Base-by-base conservation (phyloP, 2,888 invertebrate genomes). In the Dioctria rufipes region DNA sequence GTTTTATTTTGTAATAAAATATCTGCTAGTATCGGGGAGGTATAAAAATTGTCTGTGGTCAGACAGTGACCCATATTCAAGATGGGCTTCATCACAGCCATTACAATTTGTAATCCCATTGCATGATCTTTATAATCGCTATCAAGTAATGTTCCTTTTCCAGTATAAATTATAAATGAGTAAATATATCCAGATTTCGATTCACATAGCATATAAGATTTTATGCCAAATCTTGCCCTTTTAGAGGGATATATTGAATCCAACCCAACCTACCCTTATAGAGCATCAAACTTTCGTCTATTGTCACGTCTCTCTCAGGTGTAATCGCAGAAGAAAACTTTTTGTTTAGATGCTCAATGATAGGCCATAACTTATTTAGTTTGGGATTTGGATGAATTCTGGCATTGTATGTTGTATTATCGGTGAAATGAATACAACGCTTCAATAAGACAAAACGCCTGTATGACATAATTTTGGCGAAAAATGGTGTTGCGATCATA, bases 241-340 rank as follows among this genome's bases (percentile, higher is more conserved):
- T 73, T 73, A 54, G 3, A 25, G 73, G 54, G 2, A 73, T 39
- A 63, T 37, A 37, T 37, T 73, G 39, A n/a, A 73, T 39, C 73
- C 82, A 84, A 42, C 80, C 63, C 43, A 84, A 73, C 46, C 84
- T 54, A 71, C 83, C 84, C 80, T 82, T 83, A 69, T 77, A 84
- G 25, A 83, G 78, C 73, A 84, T 80, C 37, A 84, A 66, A 60
- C 84, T 84, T 63, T 84, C 83, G 79, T 84, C 83, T 61, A 83
- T 82, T 13, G 80, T 82, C 49, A 83, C 66, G 40, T 83, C 80
- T 75, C 75, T 61, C 42, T 83, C 83, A 5, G 82, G 83, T 46
- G 75, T 58, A 58, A 58, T 58, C n/a, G 58, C 58, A 58, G 11
- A 11, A 11, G 58, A 58, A 58, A 58, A 58, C 58, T 58, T 11